Evolutionary conservation across 2,797 vertebrate genomes (phyloP), one percentile per base, ranked within the genome.

Genomic region (Limosa lapponica): DNA sequence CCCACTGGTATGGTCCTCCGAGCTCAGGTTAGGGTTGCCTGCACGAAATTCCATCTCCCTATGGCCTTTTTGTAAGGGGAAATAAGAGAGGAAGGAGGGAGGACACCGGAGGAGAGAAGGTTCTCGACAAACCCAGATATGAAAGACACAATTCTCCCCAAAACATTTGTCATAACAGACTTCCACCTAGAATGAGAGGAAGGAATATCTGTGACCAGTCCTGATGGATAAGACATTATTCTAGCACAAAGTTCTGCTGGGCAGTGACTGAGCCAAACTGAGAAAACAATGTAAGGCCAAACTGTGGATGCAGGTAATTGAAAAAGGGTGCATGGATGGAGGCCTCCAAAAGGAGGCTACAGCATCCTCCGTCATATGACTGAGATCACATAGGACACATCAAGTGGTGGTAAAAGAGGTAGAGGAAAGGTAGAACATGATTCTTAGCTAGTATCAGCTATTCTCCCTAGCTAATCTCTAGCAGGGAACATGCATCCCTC

Each of bases 351-450:
- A 54, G 46, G 23, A 61, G 32, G 19, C 59, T 83, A 25, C 36
- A 54, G 5, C 25, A 62, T 5, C 3, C 43, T 43, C 18, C 5
- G 0, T 28, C 30, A 23, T 18, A 46, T 5, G 32, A 4, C 13
- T 36, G 58, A 51, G 18, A 39, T 30, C 34, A 24, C 27, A 32
- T 41, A 6, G 18, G 15, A 37, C 78, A 22, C 37, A n/a, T 4
- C 43, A 75, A 39, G 20, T 12, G 18, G 34, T 39, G 25, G 27
- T 25, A 30, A 17, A 82, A 72, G 24, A 14, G 20, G 64, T 37
- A 82, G 58, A 48, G 41, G 18, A 65, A 70, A 62, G 13, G 23
- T 32, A 23, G 8, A 67, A 11, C 11, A 7, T 0, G 2, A 18
- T 65, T 80, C 72, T n/a, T 15, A 67, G 48, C 36, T 37, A 5